These are phyloP conservation scores for Clarias platycephalus DNA, from an alignment of 2,797 vertebrate species.

Conservation along the genomic window DNA sequence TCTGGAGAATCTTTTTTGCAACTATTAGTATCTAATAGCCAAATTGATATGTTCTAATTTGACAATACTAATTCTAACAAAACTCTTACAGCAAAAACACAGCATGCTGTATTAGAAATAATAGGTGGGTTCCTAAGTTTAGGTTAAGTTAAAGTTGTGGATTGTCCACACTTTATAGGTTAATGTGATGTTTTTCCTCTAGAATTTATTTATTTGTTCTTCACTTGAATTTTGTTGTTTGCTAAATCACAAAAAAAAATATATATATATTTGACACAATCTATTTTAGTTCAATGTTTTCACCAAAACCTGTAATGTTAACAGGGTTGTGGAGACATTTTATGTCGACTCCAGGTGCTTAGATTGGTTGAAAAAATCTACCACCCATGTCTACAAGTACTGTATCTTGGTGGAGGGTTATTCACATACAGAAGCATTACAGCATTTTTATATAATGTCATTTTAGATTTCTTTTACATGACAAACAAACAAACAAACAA, in stretches of 20 bases:
- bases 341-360: neutral
- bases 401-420: neutral
- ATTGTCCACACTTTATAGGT: neutral
- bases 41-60: neutral
- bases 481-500: neutral
- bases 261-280: neutral
- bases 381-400: neutral
- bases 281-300: neutral
- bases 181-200: neutral
- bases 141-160: neutral
- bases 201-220: neutral
- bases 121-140: neutral
- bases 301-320: neutral
- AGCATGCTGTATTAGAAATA: neutral
- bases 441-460: neutral
- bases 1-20: neutral
- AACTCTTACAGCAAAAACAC: neutral
- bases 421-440: neutral
- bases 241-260: too few species aligned
- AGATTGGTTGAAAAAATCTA: neutral
- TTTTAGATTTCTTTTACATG: neutral
- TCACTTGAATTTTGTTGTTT: neutral
- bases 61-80: too few species aligned
- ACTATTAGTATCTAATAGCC: neutral
- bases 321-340: neutral